Base-by-base conservation (phyloP, 2,113 vertebrate species). In the Lycaon pictus region DNA sequence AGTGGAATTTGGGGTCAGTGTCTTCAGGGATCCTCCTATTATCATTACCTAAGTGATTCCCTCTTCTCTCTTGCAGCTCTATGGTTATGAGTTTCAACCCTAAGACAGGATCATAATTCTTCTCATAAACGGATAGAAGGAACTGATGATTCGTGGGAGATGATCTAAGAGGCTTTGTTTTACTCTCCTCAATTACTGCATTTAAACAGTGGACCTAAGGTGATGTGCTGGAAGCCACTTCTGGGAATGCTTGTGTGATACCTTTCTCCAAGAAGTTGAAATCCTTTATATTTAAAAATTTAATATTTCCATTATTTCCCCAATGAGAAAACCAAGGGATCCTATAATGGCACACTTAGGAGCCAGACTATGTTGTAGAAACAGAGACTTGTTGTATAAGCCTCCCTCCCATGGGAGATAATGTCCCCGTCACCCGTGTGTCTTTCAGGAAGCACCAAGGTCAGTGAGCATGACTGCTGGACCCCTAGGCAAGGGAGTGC, bases 191-290 rank as follows among this genome's bases (percentile, higher is more conserved):
- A 48, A 29, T 84, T 35, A 37, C 13, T 84, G 29, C 91, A 71
- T 48, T 93, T 55, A 67, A 87, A 85, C 27, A 90, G 81, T 6
- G 88, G 56, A 29, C 10, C 63, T 72, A 20, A 58, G 20, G 25
- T 60, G 60, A 20, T 32, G 0, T 56, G 27, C 9, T 35, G 11
- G 20, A 51, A 92, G 86, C 29, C 53, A 35, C 69, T 92, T 27
- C 29, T n/a, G 15, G 79, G 7, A 96, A 72, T 92, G 76, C 32
- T 87, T 58, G 27, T 9, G 0, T 51, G 43, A 90, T 51, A 62
- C 29, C 17, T 95, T 92, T 74, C 48, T 92, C 71, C 25, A 89
- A 29, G 37, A 96, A 89, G 53, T 19, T 76, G 27, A 92, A 94
- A 9, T 93, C 53, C 55, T 93, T 94, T 88, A 12, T 37, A 53